These are phyloP conservation scores for Eurosta solidaginis DNA, from an alignment of 1,140 invertebrate species.

Conservation along the genomic window DNA sequence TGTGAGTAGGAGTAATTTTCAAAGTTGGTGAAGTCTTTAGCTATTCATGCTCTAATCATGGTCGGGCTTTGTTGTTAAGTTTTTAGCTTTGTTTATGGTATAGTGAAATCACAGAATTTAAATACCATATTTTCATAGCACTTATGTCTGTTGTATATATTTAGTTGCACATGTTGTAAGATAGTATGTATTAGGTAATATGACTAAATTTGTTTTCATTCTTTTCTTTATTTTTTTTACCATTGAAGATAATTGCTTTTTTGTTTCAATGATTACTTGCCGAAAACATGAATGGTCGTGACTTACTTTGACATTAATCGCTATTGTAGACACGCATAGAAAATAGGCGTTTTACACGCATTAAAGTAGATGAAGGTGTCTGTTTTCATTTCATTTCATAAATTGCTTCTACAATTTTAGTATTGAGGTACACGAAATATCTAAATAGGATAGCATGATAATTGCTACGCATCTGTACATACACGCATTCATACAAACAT, in stretches of 20 bases:
- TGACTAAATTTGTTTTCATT: not conserved
- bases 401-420: not conserved
- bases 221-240: not conserved
- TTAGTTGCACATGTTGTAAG: too few relatives aligned
- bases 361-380: not conserved
- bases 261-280: not conserved
- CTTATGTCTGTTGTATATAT: too few relatives aligned
- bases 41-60: not conserved
- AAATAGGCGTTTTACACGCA: not conserved
- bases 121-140: not conserved
- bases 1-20: not conserved
- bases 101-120: not conserved
- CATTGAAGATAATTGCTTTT: not conserved
- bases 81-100: not conserved
- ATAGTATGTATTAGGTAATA: not conserved
- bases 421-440: not conserved
- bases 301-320: conserved; percentile 5
- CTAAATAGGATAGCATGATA: not conserved
- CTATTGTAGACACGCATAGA: not conserved
- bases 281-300: not conserved
- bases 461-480: not conserved
- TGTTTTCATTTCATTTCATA: not conserved
- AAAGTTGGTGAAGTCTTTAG: not conserved
- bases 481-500: too few relatives aligned
- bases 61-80: not conserved